A percentile compares a stretch with the other conserved stretches of the same genome.
Evolutionary conservation across 2,113 vertebrate genomes (phyloP).

Genomic region (Ailuropoda melanoleuca): DNA sequence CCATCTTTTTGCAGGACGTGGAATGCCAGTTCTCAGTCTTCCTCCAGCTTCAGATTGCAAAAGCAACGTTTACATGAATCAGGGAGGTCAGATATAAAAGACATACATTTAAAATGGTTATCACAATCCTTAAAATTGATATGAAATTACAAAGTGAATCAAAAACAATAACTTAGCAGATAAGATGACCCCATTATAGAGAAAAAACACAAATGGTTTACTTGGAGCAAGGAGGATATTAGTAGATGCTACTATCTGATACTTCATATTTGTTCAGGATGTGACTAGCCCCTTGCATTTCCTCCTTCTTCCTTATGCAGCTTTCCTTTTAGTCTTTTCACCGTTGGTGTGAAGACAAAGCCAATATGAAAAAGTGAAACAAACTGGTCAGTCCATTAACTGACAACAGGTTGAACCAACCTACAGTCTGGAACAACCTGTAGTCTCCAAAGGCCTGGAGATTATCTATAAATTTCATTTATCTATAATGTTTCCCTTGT

Average conservation of each 20-base stretch:
- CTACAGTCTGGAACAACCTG: background rate
- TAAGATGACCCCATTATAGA: conserved; percentile 62
- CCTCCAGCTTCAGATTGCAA: conserved; percentile 44
- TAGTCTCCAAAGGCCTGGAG: background rate
- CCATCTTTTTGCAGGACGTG: background rate
- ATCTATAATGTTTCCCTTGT: background rate
- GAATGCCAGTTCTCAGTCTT: background rate
- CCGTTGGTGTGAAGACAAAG: background rate
- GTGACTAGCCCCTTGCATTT: background rate
- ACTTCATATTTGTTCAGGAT: background rate
- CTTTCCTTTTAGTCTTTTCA: background rate
- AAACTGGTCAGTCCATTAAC: conserved; percentile 11
- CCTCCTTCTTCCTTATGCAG: background rate
- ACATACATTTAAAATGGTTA: conserved; percentile 63
- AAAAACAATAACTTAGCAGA: conserved; percentile 67
- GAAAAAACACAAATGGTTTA: conserved; percentile 53
- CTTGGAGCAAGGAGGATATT: conserved; percentile 4
- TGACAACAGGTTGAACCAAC: background rate
- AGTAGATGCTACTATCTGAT: background rate
- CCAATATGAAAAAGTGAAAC: background rate
- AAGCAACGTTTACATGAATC: conserved; percentile 62
- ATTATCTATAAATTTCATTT: conserved; percentile 44
- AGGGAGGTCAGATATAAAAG: conserved; percentile 29
- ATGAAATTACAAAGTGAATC: conserved; percentile 72
- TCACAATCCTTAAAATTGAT: conserved; percentile 53